Evolutionary conservation across 2,113 vertebrate genomes (phyloP).

Genomic region (Ciconia boyciana): DNA sequence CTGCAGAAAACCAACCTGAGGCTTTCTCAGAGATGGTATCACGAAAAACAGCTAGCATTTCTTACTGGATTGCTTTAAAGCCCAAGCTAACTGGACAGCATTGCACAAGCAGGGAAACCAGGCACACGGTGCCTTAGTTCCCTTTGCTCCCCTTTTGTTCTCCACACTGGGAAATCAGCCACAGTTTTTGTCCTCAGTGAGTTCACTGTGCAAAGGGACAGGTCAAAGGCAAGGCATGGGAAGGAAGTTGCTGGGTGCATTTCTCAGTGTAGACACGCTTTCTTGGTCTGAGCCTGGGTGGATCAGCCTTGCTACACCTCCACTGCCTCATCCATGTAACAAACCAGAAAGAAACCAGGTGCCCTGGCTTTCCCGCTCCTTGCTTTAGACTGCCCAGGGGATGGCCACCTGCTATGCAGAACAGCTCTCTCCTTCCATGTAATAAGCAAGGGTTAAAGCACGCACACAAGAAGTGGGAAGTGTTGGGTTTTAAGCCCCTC

Average conservation of each 20-base stretch:
- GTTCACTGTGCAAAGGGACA: background rate
- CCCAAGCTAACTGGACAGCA: background rate
- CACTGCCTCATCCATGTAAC: background rate
- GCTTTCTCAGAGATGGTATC: background rate
- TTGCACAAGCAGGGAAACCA: background rate
- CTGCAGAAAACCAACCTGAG: background rate
- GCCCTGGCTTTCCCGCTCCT: background rate
- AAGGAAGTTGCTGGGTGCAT: background rate
- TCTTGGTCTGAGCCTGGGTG: background rate
- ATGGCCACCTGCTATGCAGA: background rate
- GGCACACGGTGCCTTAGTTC: background rate
- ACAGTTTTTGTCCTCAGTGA: background rate
- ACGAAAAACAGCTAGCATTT: background rate
- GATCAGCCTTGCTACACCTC: background rate
- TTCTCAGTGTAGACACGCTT: background rate
- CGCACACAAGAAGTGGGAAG: background rate
- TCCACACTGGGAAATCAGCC: background rate
- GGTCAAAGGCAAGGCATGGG: background rate
- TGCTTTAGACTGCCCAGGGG: background rate
- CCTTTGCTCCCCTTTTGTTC: background rate
- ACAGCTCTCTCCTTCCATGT: background rate
- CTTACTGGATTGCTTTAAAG: background rate
- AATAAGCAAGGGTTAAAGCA: background rate
- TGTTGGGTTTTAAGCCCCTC: background rate
- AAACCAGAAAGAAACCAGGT: background rate